Evolutionary conservation across 2,113 vertebrate genomes (phyloP), one percentile per base, ranked within the genome.

Genomic region (Narcine bancroftii): DNA sequence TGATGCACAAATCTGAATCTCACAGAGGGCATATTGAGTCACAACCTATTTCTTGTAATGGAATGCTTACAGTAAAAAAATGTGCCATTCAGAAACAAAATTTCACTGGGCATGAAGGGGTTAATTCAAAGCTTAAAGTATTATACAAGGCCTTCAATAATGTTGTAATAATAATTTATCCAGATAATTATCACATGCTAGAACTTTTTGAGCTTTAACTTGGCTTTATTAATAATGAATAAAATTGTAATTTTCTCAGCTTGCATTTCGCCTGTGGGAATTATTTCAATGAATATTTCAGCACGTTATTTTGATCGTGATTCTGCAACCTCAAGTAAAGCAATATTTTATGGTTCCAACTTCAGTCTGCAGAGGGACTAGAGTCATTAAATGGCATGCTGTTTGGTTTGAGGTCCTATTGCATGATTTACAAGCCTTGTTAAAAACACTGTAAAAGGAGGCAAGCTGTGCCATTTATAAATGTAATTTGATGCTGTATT

Each of bases 241-340:
- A 98, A 98, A 98, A 98, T 96, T 95, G 96, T 97, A 97, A 97
- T 99, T 98, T 98, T 98, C 97, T 96, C 95, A 96, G 96, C 96
- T 97, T 96, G 97, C 97, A 95, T 93, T 96, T 93, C 97, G 98
- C 96, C 96, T 93, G 95, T 93, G 97, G 96, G 97, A 98, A 98
- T 98, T 97, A 98, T 97, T 98, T 96, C 97, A 97, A 98, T 99
- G 98, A 99, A 99, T 99, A 99, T 99, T 99, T 99, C 97, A 99
- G 96, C 97, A 97, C 97, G 96, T 98, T 98, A 99, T 99, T 99
- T 99, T 99, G 99, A 99, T 99, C 98, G 98, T 96, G 96, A 95
- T 96, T 97, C 94, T 94, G 96, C 96, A 96, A 95, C 96, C 97
- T 95, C 96, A 96, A 96, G 94, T 96, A 95, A 93, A 56, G 95